Conservation (phyloP, 2,113 vertebrate genomes). For the Xyrauchen texanus region DNA sequence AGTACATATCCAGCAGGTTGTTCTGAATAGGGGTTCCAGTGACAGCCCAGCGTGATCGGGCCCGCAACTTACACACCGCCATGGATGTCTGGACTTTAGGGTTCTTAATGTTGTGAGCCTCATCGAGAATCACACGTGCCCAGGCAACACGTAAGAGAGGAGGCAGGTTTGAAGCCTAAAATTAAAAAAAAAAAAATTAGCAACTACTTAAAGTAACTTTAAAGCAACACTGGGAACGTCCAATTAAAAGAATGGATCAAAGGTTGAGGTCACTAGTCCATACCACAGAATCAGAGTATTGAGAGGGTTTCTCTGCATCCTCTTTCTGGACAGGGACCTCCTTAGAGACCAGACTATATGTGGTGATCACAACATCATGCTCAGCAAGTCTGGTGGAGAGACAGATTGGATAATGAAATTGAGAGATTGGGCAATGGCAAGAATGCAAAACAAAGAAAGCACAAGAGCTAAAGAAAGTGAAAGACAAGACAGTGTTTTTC, state of each 20-base stretch:
- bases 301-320: conserved; percentile 67
- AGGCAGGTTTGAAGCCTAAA: conserved; percentile 51
- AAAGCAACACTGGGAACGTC: too few species aligned
- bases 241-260: not conserved
- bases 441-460: not conserved
- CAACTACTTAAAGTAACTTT: not conserved
- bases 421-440: not conserved
- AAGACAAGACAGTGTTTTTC: too few species aligned
- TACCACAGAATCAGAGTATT: conserved; percentile 71
- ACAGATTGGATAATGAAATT: not conserved
- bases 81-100: conserved; percentile 88
- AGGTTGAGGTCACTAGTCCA: not conserved
- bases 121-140: conserved; percentile 89
- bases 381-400: conserved; percentile 78
- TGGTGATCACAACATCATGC: conserved; percentile 91
- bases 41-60: conserved; percentile 87
- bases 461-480: too few species aligned
- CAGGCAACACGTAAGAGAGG: conserved; percentile 83
- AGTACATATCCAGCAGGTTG: conserved; percentile 95
- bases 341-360: conserved; percentile 88
- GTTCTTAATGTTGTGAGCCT: conserved; percentile 95
- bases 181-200: not conserved
- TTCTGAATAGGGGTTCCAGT: conserved; percentile 97
- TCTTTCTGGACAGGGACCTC: conserved; percentile 85
- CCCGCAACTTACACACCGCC: conserved; percentile 86